These are phyloP conservation scores for Crocallis elinguaria DNA, from an alignment of 2,888 invertebrate species.

Conservation along the genomic window DNA sequence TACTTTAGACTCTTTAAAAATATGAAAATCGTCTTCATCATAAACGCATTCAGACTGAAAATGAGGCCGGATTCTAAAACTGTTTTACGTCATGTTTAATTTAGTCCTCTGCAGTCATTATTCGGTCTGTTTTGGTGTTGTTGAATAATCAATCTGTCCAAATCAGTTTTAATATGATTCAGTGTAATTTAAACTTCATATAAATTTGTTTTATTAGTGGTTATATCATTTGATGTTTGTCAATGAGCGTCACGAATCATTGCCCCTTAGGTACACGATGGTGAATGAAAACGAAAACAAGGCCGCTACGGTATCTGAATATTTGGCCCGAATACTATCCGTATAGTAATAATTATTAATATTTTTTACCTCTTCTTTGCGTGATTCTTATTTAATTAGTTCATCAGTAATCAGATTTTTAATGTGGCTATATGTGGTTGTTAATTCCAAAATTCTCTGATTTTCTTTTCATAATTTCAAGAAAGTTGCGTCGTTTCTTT, in stretches of 20 bases:
- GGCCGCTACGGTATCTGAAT: conserved; percentile 73
- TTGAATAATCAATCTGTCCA: conserved; percentile 32
- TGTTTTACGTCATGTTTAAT: conserved; percentile 34
- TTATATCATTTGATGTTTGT: conserved; percentile 61
- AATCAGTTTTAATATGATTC: conserved; percentile 31
- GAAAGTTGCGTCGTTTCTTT: neutral
- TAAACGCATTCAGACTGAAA: conserved; percentile 45
- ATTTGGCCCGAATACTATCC: conserved; percentile 61
- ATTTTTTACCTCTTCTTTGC: conserved; percentile 33
- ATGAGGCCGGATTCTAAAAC: conserved; percentile 33
- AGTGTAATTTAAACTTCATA: conserved; percentile 16
- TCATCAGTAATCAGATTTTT: neutral
- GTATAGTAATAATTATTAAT: conserved; percentile 52
- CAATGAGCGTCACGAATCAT: conserved; percentile 53
- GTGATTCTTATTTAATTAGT: conserved; percentile 7
- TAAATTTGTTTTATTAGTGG: conserved; percentile 29
- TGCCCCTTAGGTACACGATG: conserved; percentile 42
- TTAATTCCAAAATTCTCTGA: neutral
- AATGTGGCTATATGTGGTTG: too few species aligned
- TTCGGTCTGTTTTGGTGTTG: conserved; percentile 23
- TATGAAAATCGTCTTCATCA: conserved; percentile 43
- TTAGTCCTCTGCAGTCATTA: conserved; percentile 29
- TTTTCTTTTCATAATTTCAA: neutral
- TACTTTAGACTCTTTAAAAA: conserved; percentile 38
- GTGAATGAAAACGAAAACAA: conserved; percentile 79